A percentile compares a stretch with the other conserved stretches of the same genome.
phyloP scores from a whole-genome alignment of 1,140 invertebrate genomes.

The Drosophila kepulauana region DNA sequence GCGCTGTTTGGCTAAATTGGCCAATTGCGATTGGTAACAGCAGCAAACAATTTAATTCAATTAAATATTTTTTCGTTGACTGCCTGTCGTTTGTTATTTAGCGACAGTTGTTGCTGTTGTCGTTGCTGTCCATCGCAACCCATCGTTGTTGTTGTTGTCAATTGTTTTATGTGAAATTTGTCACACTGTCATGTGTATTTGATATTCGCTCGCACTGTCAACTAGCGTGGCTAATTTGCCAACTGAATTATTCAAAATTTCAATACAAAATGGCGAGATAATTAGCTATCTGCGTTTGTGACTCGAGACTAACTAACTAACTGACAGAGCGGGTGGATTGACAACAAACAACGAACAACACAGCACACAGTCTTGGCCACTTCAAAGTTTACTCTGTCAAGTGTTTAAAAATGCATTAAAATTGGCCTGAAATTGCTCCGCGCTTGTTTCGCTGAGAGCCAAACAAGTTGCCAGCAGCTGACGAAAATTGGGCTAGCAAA shows the following conservation, averaged over 20 bases:
- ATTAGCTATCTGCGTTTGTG: constrained; percentile 41
- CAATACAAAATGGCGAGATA: constrained; percentile 76
- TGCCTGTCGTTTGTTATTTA: constrained; percentile 82
- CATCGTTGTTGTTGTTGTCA: constrained; percentile 24
- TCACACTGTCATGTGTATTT: constrained; percentile 80
- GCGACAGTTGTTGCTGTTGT: constrained; percentile 67
- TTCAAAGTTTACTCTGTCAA: constrained; percentile 40
- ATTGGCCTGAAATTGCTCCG: constrained; percentile 35
- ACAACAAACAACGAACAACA: neutral
- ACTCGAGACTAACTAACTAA: neutral
- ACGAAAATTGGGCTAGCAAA: constrained; percentile 10
- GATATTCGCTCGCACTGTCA: constrained; percentile 33
- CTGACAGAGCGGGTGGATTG: neutral
- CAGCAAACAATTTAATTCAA: constrained; percentile 84
- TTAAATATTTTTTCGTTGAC: constrained; percentile 82
- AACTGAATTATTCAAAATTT: constrained; percentile 73
- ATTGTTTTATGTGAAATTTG: constrained; percentile 83
- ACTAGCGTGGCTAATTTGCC: constrained; percentile 53
- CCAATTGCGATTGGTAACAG: constrained; percentile 84
- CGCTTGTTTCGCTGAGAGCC: constrained; percentile 39
- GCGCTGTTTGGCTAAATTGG: constrained; percentile 73
- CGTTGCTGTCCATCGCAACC: neutral
- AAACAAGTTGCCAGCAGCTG: constrained; percentile 47
- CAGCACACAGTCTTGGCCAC: constrained; percentile 7
- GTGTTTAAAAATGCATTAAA: constrained; percentile 53